Percentiles rank a stretch among this genome's conserved stretches.
Conservation (phyloP, 2,888 invertebrate species). For the Eristalis pertinax region DNA sequence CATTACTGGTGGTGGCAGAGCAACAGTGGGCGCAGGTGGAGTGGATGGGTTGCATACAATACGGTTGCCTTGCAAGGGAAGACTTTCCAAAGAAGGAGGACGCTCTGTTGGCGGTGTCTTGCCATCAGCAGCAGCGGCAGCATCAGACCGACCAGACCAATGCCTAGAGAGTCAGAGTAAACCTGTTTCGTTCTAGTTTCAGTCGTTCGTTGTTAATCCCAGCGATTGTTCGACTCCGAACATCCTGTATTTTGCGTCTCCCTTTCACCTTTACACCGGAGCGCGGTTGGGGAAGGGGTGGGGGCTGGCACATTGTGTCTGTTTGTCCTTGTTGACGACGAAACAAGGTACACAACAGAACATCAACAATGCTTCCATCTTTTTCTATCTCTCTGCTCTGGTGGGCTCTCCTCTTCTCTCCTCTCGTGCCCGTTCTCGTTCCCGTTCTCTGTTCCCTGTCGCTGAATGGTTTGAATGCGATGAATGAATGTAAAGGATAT, state of each 20-base stretch:
- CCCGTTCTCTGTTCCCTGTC: slow-evolving; percentile 25
- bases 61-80: slow-evolving; percentile 2
- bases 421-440: slow-evolving; percentile 4
- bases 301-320: slow-evolving; percentile 49
- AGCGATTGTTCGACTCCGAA: slow-evolving; percentile 59
- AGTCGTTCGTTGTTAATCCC: slow-evolving; percentile 68
- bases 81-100: slow-evolving; percentile 46
- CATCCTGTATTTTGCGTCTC: slow-evolving; percentile 62
- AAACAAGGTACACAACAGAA: slow-evolving; percentile 45
- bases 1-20: slow-evolving; percentile 60
- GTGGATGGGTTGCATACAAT: slow-evolving; percentile 22
- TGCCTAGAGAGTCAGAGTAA: slow-evolving; percentile 59
- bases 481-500: slow-evolving; percentile 69
- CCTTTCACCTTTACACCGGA: slow-evolving; percentile 58
- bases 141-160: background rate
- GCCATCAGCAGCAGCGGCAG: slow-evolving; percentile 14
- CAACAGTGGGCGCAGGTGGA: background rate
- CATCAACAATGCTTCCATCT: slow-evolving; percentile 32
- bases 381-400: slow-evolving; percentile 15
- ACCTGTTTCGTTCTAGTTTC: slow-evolving; percentile 70
- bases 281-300: background rate
- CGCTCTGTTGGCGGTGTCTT: slow-evolving; percentile 1
- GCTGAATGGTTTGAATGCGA: slow-evolving; percentile 30
- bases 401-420: background rate
- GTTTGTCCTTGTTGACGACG: slow-evolving; percentile 66